Conservation (phyloP, 2,888 invertebrate genomes). For the Copidosoma aretas region DNA sequence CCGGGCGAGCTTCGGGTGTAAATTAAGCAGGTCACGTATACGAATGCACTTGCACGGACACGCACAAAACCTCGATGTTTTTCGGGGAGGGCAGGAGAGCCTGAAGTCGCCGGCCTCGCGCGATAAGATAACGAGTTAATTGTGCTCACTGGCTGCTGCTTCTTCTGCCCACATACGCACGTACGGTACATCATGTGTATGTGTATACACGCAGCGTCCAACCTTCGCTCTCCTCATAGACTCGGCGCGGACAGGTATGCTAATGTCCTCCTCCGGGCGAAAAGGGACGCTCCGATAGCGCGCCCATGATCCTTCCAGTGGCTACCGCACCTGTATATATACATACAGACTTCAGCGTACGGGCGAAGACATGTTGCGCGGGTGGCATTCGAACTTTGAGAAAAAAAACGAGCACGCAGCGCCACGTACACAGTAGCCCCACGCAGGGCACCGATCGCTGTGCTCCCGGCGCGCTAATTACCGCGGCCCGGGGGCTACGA, state of each 20-base stretch:
- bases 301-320: conserved; percentile 60
- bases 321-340: too few species aligned
- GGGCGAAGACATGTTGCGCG: too few species aligned
- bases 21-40: conserved; percentile 54
- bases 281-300: conserved; percentile 57
- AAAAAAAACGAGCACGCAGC: too few species aligned
- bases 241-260: conserved; percentile 56
- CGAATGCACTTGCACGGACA: too few species aligned
- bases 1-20: conserved; percentile 51
- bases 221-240: neutral
- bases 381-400: too few species aligned
- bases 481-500: too few species aligned
- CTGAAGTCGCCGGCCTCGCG: conserved; percentile 42
- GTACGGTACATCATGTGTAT: too few species aligned
- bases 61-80: conserved; percentile 62
- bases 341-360: too few species aligned
- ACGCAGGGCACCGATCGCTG: too few species aligned
- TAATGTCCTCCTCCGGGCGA: conserved; percentile 59
- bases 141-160: conserved; percentile 57
- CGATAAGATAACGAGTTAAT: conserved; percentile 64
- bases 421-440: too few species aligned
- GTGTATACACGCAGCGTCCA: too few species aligned
- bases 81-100: conserved; percentile 9
- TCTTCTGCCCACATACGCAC: conserved; percentile 58
- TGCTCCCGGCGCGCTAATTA: too few species aligned